Conservation (phyloP, 30 jellyfish, hydroid and myxozoan species). For the Chironex yamaguchii region DNA sequence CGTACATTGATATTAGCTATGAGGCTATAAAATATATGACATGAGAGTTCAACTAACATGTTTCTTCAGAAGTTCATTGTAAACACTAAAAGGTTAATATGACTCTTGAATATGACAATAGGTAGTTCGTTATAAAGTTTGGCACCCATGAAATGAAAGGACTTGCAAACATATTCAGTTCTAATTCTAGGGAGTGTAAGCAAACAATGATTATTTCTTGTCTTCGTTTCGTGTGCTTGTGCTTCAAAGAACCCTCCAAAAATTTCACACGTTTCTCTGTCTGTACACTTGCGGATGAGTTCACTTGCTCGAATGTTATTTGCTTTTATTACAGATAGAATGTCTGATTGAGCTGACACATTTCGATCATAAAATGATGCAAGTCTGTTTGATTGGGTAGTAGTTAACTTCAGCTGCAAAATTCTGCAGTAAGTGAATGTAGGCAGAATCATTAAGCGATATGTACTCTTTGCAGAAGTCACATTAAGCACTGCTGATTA, state of each 20-base stretch:
- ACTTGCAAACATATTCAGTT: slow-evolving; percentile 4
- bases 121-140: slow-evolving; percentile 43
- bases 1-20: no score
- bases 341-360: background rate
- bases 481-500: background rate
- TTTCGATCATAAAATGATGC: background rate
- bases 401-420: slow-evolving; percentile 12
- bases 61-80: slow-evolving; percentile 50
- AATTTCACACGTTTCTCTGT: slow-evolving; percentile 30
- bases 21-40: no score
- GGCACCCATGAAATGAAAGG: slow-evolving; percentile 52
- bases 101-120: slow-evolving; percentile 38
- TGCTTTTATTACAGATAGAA: slow-evolving; percentile 13
- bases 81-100: slow-evolving; percentile 33
- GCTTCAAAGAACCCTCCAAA: slow-evolving; percentile 41
- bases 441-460: slow-evolving; percentile 21
- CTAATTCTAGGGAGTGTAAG: slow-evolving; percentile 31
- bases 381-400: slow-evolving; percentile 17
- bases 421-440: slow-evolving; percentile 19
- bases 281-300: slow-evolving; percentile 20
- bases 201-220: slow-evolving; percentile 47
- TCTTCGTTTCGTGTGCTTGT: slow-evolving; percentile 57
- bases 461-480: slow-evolving; percentile 12
- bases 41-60: slow-evolving; percentile 71
- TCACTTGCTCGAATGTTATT: background rate